Evolutionary conservation across 2,888 invertebrate species (phyloP).

Genomic region (Metallyticus violacea): DNA sequence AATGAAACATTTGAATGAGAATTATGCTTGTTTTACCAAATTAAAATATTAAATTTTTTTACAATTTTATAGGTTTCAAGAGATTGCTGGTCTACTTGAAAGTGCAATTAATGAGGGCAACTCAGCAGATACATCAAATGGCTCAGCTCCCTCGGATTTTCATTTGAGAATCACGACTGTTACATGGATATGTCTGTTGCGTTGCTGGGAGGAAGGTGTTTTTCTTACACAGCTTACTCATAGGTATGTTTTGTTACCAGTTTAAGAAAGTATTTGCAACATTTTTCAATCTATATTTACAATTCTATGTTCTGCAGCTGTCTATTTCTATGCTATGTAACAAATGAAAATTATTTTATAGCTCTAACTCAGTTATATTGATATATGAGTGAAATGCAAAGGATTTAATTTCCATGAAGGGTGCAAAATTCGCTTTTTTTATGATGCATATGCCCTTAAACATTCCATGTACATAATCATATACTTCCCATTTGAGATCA

Average conservation of each 20-base stretch:
- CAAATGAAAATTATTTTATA: too few relatives aligned
- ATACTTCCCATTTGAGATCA: too few relatives aligned
- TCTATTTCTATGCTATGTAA: too few relatives aligned
- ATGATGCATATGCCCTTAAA: too few relatives aligned
- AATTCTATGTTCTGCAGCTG: too few relatives aligned
- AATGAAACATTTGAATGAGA: too few relatives aligned
- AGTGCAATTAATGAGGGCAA: slow-evolving; percentile 36
- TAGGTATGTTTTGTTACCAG: slow-evolving; percentile 40
- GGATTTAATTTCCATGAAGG: too few relatives aligned
- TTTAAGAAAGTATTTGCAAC: background rate
- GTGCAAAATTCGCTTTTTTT: too few relatives aligned
- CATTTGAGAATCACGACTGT: slow-evolving; percentile 46
- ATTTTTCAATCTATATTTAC: too few relatives aligned
- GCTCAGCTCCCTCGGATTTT: slow-evolving; percentile 29
- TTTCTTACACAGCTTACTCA: slow-evolving; percentile 75
- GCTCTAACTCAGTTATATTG: too few relatives aligned
- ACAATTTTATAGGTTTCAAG: slow-evolving; percentile 68
- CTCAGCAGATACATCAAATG: background rate
- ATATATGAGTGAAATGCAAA: too few relatives aligned
- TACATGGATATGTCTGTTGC: slow-evolving; percentile 53
- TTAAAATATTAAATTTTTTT: background rate
- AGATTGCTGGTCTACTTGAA: slow-evolving; percentile 69
- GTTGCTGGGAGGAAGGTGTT: slow-evolving; percentile 76
- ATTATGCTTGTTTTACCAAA: background rate
- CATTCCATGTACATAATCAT: too few relatives aligned